Conservation (phyloP, 2,113 vertebrate genomes). For the Vireo altiloquus region DNA sequence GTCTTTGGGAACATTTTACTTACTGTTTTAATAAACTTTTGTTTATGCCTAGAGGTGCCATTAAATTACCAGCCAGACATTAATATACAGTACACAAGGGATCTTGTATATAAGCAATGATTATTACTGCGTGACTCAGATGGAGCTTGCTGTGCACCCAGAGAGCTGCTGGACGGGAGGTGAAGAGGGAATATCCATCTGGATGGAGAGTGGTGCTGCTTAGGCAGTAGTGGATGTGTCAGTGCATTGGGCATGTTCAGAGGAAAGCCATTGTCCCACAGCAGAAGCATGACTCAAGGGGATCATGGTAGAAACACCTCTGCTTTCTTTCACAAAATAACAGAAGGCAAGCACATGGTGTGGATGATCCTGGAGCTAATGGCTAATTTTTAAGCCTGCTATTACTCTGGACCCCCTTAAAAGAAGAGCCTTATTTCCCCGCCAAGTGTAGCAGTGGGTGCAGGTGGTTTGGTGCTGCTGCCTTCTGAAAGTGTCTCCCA, state of each 20-base stretch:
- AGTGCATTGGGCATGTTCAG: neutral
- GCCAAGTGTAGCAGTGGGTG: too few species aligned
- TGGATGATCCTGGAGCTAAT: neutral
- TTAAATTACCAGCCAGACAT: slow-evolving; percentile 79
- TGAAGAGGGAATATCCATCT: neutral
- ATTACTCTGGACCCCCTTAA: neutral
- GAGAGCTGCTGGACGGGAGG: slow-evolving; percentile 56
- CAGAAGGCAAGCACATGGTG: neutral
- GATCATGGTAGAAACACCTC: neutral
- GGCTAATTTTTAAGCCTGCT: neutral
- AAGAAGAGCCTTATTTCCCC: neutral
- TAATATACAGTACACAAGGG: slow-evolving; percentile 75
- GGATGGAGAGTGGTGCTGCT: neutral
- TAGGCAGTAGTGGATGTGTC: neutral
- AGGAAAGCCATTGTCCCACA: neutral
- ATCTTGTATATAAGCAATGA: slow-evolving; percentile 48
- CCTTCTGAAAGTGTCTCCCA: too few species aligned
- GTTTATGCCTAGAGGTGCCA: slow-evolving; percentile 83
- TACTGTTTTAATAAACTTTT: slow-evolving; percentile 82
- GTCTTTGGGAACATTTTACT: slow-evolving; percentile 72
- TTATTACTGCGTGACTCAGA: slow-evolving; percentile 51
- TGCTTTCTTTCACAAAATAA: neutral
- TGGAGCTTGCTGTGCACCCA: slow-evolving; percentile 10
- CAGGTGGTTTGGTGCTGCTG: too few species aligned
- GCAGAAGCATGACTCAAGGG: neutral